A percentile compares a stretch with the other conserved stretches of the same genome.
Evolutionary conservation across 1,140 invertebrate species (phyloP).

Genomic region (Lepidurus packardi): DNA sequence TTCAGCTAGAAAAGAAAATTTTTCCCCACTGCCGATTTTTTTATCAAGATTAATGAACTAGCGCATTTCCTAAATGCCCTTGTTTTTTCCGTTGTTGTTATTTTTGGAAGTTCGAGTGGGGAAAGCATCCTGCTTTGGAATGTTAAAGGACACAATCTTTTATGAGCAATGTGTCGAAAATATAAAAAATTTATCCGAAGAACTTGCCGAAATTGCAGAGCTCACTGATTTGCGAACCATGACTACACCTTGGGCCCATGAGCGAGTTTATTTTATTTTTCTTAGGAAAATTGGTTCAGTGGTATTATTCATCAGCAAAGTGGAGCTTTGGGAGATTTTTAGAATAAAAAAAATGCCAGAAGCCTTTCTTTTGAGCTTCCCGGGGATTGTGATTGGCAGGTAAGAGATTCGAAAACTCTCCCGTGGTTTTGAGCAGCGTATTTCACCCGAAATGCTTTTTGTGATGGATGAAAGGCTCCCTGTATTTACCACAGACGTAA

Average conservation of each 20-base stretch:
- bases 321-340: background rate
- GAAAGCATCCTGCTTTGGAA: background rate
- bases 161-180: too few species aligned
- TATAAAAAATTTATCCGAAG: too few species aligned
- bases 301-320: background rate
- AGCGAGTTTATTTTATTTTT: background rate
- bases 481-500: background rate
- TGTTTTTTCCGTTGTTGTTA: background rate
- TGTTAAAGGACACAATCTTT: background rate
- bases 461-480: constrained; percentile 9
- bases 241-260: too few species aligned
- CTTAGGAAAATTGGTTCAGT: background rate
- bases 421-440: background rate
- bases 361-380: background rate
- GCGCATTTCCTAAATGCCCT: background rate
- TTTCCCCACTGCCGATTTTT: background rate
- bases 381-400: constrained; percentile 6
- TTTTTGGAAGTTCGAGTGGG: background rate
- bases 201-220: too few species aligned
- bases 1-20: background rate
- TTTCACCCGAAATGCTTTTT: background rate
- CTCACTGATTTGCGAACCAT: too few species aligned
- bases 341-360: background rate
- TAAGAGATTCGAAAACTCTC: background rate
- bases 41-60: background rate